phyloP scores from a whole-genome alignment of 2,113 vertebrate genomes.

The Oreochromis spilurus region DNA sequence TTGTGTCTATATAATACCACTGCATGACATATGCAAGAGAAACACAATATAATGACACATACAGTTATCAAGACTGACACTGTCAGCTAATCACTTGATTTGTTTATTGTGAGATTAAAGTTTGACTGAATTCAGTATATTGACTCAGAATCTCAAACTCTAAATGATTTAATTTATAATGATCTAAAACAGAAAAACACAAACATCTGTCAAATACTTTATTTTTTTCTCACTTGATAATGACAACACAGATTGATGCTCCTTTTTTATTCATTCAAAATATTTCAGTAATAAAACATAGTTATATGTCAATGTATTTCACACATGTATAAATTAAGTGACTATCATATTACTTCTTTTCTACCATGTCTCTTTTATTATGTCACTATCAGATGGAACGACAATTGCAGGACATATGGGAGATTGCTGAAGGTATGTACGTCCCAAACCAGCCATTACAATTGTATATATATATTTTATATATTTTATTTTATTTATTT shows the following conservation, averaged over 20 bases:
- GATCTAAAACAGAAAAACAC: not conserved
- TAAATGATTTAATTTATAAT: not conserved
- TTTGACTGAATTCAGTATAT: not conserved
- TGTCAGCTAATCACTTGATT: not conserved
- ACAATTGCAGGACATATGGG: conserved; percentile 55
- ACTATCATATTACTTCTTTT: not conserved
- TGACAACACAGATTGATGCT: not conserved
- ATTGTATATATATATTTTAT: not conserved
- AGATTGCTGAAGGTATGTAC: conserved; percentile 42
- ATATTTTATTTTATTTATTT: not conserved
- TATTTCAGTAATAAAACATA: not conserved
- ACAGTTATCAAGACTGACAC: not conserved
- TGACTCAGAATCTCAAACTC: not conserved
- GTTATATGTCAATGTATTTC: not conserved
- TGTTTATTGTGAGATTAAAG: not conserved
- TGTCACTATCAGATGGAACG: conserved; percentile 43
- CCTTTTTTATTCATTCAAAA: not conserved
- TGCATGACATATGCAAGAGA: not conserved
- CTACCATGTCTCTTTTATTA: not conserved
- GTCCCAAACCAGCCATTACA: not conserved
- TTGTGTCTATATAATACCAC: not conserved
- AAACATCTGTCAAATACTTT: not conserved
- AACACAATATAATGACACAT: not conserved
- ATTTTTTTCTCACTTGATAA: not conserved
- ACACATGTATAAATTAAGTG: not conserved